Percentiles rank a stretch among this genome's conserved stretches.
Conservation (phyloP, 2,113 vertebrate species). For the Arenaria interpres region DNA sequence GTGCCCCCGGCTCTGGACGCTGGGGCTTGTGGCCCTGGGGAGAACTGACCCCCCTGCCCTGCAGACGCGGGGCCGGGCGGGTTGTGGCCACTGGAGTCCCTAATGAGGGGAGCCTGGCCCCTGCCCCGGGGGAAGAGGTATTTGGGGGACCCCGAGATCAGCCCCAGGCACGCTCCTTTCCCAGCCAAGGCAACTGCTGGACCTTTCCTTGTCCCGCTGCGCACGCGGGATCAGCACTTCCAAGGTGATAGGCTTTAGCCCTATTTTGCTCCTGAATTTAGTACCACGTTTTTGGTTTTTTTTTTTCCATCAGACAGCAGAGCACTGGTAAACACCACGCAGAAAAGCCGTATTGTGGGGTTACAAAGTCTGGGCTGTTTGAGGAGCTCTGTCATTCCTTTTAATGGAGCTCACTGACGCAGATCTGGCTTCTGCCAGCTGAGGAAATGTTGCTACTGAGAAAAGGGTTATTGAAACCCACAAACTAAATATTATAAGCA, state of each 20-base stretch:
- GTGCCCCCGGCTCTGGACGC: background rate
- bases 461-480: slow-evolving; percentile 67
- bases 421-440: slow-evolving; percentile 66
- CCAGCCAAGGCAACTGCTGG: background rate
- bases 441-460: slow-evolving; percentile 65
- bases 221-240: background rate
- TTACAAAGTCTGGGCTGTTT: slow-evolving; percentile 69
- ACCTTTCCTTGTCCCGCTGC: background rate
- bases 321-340: slow-evolving; percentile 61
- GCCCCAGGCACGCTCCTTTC: background rate
- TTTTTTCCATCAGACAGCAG: slow-evolving; percentile 50
- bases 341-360: slow-evolving; percentile 68
- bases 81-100: background rate
- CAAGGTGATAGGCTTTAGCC: slow-evolving; percentile 30
- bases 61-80: background rate
- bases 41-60: background rate
- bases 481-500: slow-evolving; percentile 63
- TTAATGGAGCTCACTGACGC: slow-evolving; percentile 66
- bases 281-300: background rate
- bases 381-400: slow-evolving; percentile 68
- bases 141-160: background rate
- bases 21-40: background rate
- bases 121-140: background rate
- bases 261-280: slow-evolving; percentile 46
- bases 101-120: fast-evolving